These are phyloP conservation scores for Tachyglossus aculeatus DNA, from an alignment of 2,797 vertebrate species.

Conservation along the genomic window DNA sequence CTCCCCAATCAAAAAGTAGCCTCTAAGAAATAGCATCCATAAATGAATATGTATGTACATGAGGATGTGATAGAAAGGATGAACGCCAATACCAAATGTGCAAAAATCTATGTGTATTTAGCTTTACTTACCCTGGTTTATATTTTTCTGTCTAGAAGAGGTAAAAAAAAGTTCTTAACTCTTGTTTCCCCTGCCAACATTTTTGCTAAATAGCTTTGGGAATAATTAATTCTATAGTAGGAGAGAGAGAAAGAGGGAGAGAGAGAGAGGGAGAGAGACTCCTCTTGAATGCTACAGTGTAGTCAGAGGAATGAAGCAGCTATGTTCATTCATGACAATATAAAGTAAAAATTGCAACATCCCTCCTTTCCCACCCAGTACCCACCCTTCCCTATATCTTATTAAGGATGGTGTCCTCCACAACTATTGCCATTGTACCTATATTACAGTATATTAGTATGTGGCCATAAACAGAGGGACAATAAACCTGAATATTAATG, in stretches of 20 bases:
- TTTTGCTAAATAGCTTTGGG: constrained; percentile 34
- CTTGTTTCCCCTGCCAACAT: constrained; percentile 41
- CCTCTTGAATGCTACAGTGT: constrained; percentile 29
- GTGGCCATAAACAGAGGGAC: constrained; percentile 47
- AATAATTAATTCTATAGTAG: constrained; percentile 48
- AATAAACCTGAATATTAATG: constrained; percentile 48
- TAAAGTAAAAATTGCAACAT: constrained; percentile 50
- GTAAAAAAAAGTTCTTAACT: constrained; percentile 34
- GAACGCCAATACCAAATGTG: background rate
- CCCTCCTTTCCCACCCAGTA: constrained; percentile 39
- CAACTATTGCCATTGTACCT: constrained; percentile 60
- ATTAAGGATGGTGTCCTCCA: constrained; percentile 56
- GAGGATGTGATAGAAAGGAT: background rate
- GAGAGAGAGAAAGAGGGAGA: constrained; percentile 42
- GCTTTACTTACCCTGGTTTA: background rate
- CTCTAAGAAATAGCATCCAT: background rate
- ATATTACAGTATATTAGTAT: constrained; percentile 41
- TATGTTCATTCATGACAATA: constrained; percentile 44
- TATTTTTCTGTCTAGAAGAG: too few relatives aligned
- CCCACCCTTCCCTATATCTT: constrained; percentile 51
- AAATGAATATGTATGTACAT: background rate
- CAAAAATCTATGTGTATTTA: too few relatives aligned
- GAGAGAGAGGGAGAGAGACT: constrained; percentile 12
- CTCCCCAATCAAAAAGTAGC: too few relatives aligned
- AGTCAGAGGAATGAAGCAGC: constrained; percentile 53